phyloP scores from a whole-genome alignment of 2,113 vertebrate genomes.

The pig (Sus scrofa) region DNA sequence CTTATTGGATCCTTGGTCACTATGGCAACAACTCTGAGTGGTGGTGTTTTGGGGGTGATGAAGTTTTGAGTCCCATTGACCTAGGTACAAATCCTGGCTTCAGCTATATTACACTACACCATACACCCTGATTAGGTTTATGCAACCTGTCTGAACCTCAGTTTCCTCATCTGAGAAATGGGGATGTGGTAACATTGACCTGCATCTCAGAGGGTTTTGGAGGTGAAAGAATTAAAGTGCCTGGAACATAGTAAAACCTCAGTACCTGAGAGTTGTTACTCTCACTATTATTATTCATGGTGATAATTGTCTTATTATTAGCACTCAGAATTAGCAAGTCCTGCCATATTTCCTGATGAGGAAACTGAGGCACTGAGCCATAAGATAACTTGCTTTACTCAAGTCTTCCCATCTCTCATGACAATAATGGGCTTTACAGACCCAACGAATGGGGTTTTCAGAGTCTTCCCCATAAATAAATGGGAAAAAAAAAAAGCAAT shows the following conservation, averaged over 20 bases:
- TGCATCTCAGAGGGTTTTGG: not conserved
- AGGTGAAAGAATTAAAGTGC: not conserved
- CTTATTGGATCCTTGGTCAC: not conserved
- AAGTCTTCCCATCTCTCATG: not conserved
- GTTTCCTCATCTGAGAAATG: not conserved
- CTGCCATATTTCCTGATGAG: not conserved
- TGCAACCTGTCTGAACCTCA: not conserved
- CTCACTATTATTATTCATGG: too few relatives aligned
- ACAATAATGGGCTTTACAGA: not conserved
- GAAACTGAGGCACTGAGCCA: not conserved
- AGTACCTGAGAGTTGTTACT: rapidly evolving
- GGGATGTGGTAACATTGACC: not conserved
- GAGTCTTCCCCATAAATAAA: conserved; percentile 36
- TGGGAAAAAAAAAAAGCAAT: not conserved
- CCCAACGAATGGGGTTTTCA: not conserved
- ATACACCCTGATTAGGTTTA: not conserved
- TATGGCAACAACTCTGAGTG: not conserved
- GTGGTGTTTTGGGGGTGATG: not conserved
- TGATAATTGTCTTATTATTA: too few relatives aligned
- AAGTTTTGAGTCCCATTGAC: not conserved
- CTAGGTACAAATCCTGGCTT: not conserved
- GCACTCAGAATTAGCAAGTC: not conserved
- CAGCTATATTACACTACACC: not conserved
- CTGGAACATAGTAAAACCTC: not conserved
- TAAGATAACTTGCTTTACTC: not conserved